Base-by-base conservation (phyloP, 2,797 vertebrate genomes). In the Leptodactylus fallax region DNA sequence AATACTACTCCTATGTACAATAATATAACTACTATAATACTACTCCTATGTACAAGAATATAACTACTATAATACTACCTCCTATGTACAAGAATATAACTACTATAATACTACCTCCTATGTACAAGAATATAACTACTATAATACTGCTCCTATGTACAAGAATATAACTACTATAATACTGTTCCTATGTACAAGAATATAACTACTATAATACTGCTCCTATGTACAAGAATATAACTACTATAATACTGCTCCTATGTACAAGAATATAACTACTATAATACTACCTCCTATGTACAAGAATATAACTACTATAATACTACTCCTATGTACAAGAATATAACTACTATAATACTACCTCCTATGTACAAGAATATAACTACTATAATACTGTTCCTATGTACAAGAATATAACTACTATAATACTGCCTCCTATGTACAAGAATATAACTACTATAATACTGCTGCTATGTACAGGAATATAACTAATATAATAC, bases 261-360 rank as follows among this genome's bases (percentile, higher is more conserved):
- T 17, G 17, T 4, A 17, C 58, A 5, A 60, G 60, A 63, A 63
- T 60, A 63, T 63, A 63, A 63, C 61, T 67, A 67, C 63, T 67
- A 25, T 60, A 67, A 67, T 67, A 67, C 63, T 25, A 10, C 63
- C 60, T 14, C 63, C 63, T 67, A 67, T 67, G 23, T 67, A 25
- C 63, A 67, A 60, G 63, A 67, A 67, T 67, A 67, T 67, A 67
- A 27, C n/a, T 60, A 67, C 63, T 67, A 67, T 25, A 67, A 67
- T 67, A 67, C 63, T 60, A 17, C 58, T 21, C 58, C 58, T 60
- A 19, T 60, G 58, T 60, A 60, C 58, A 60, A 21, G 17, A 60
- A 60, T 60, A 60, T 60, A 60, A 60, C 58, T 60, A 60, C 58
- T 60, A 60, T 60, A 60, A 60, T 60, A 60, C 58, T 60, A 17